Percentiles rank a stretch among this genome's conserved stretches.
Evolutionary conservation across 2,888 invertebrate genomes (phyloP).

Genomic region (Desoria tigrina): DNA sequence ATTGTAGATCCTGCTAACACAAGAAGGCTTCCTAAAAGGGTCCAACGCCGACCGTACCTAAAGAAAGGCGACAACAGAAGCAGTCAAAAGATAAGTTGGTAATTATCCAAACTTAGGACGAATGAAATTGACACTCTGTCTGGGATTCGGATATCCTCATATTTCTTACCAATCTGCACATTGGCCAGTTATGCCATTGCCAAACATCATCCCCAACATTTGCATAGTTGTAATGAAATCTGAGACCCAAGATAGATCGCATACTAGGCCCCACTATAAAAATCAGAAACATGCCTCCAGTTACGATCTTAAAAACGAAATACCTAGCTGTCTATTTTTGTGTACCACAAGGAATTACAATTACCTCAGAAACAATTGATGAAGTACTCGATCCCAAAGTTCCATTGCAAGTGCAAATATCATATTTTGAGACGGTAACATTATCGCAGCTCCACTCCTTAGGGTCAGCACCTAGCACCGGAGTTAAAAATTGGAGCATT

Average conservation of each 20-base stretch:
- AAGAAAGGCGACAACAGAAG: not conserved
- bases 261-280: constrained; percentile 41
- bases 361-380: constrained; percentile 14
- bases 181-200: constrained; percentile 29
- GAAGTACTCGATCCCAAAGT: not conserved
- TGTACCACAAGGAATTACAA: not conserved
- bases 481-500: too few relatives aligned
- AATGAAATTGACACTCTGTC: too few relatives aligned
- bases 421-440: not conserved
- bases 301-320: too few relatives aligned
- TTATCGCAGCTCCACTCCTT: constrained; percentile 24
- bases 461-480: constrained; percentile 21
- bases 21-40: constrained; percentile 29
- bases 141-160: too few relatives aligned
- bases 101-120: too few relatives aligned
- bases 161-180: constrained; percentile 37
- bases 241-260: constrained; percentile 39
- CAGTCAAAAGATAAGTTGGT: not conserved
- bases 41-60: constrained; percentile 37
- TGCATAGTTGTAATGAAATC: constrained; percentile 45
- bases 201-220: constrained; percentile 42
- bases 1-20: constrained; percentile 30
- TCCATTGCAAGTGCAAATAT: constrained; percentile 13
- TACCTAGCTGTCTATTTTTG: too few relatives aligned
- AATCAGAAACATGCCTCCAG: not conserved